Evolutionary conservation across 1,140 invertebrate species (phyloP), one percentile per base, ranked within the genome.

Genomic region (Bombus huntii): DNA sequence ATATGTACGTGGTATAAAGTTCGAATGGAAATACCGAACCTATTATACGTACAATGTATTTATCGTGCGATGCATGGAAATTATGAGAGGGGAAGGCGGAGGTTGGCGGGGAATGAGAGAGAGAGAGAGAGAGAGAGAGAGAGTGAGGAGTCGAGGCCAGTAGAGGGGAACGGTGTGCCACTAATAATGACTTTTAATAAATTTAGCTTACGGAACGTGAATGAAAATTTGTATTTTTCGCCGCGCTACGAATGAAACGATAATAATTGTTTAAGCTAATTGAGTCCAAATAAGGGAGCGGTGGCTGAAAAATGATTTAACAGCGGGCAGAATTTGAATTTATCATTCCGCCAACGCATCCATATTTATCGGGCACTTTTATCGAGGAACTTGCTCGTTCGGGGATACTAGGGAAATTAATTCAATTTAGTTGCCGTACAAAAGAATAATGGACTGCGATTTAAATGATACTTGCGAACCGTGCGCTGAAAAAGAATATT

Each of bases 321-420:
- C 82, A 57, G 2, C 9, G 66, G 47, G 8, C 44, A 25, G 39
- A 84, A 79, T 84, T 84, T 79, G 82, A 84, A 84, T 84, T 84
- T 79, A 84, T 84, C 82, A 84, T 79, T 84, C 66, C 53, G 15
- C 65, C 65, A 28, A 66, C 66, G 75, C 75, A 84, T 84, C 82
- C 82, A 84, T 79, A 79, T 84, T 84, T 84, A 84, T 84, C 82
- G 82, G 53, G 75, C 39, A 70, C 53, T 84, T 84, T 84, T 84
- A 79, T 79, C 82, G 82, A 47, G 75, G 3, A 79, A 84, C 65
- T 84, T 84, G 59, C 76, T n/a, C 75, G 82, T 42, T 78, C 82
- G 73, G 57, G 75, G 34, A 83, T 44, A 65, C 37, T 31, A 34
- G 82, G 66, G 66, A 84, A 79, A 84, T 84, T 84, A 79, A 84